A percentile compares a stretch with the other conserved stretches of the same genome.
phyloP scores from a whole-genome alignment of 2,113 vertebrate species.

The Silurus glanis region DNA sequence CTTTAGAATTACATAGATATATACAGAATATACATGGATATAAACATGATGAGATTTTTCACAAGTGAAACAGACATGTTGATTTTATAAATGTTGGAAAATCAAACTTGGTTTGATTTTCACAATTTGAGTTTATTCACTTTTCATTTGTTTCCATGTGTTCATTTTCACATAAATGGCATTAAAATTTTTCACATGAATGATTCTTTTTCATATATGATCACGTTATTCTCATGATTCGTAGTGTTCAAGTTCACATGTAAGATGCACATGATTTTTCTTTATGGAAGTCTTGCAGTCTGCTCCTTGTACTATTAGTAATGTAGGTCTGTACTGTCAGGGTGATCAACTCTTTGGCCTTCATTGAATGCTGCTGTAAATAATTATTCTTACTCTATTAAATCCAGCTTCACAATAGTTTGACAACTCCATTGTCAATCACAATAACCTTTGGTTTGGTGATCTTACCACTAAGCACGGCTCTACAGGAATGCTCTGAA shows the following conservation, averaged over 20 bases:
- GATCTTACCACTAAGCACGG: neutral
- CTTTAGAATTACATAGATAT: neutral
- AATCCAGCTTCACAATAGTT: conserved; percentile 1
- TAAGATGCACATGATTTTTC: neutral
- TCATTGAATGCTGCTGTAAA: neutral
- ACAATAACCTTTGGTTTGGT: conserved; percentile 7
- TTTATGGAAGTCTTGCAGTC: neutral
- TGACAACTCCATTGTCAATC: neutral
- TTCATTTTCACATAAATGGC: neutral
- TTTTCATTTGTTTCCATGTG: neutral
- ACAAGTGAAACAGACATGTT: neutral
- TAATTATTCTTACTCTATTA: neutral
- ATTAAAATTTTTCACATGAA: neutral
- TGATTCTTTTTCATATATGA: neutral
- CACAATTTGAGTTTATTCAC: neutral
- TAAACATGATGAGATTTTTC: neutral
- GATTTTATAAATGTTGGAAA: neutral
- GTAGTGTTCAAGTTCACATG: neutral
- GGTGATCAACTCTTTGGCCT: neutral
- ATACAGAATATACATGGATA: too few species aligned
- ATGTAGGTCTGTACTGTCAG: neutral
- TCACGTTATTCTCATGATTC: neutral
- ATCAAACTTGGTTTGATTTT: neutral
- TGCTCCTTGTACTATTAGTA: neutral
- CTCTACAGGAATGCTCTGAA: neutral